Evolutionary conservation across 2,797 vertebrate species (phyloP).

Genomic region (Pseudochirops cupreus): DNA sequence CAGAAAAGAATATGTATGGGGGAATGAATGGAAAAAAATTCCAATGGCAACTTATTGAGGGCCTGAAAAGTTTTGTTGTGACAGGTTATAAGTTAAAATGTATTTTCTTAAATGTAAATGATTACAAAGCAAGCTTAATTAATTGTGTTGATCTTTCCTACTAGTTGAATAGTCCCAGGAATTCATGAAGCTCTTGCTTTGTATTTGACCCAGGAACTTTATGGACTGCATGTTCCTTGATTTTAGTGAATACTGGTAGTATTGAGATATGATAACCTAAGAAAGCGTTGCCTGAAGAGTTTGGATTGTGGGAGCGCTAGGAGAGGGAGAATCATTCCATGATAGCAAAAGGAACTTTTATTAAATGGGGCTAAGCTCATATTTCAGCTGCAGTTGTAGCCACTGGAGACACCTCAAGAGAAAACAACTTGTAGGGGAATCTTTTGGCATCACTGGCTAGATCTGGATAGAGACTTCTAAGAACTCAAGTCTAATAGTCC

Average conservation of each 20-base stretch:
- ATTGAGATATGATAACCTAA: background rate
- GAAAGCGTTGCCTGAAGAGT: background rate
- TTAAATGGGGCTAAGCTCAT: background rate
- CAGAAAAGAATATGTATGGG: background rate
- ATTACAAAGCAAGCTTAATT: background rate
- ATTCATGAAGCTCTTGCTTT: background rate
- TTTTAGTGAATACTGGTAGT: background rate
- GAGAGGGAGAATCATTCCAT: background rate
- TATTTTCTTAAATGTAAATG: background rate
- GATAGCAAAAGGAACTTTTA: background rate
- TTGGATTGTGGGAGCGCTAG: background rate
- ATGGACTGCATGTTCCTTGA: background rate
- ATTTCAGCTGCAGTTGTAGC: background rate
- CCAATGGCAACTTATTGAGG: background rate
- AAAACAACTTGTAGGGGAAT: background rate
- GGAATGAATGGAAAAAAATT: background rate
- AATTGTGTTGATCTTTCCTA: background rate
- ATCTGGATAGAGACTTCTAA: background rate
- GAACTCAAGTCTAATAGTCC: background rate
- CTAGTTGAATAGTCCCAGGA: background rate
- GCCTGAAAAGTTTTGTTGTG: background rate
- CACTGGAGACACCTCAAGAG: background rate
- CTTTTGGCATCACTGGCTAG: background rate
- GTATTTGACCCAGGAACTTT: background rate
- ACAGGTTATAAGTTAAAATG: background rate